Base-by-base conservation (phyloP, 2,888 invertebrate genomes). In the Platycheirus rosarum region DNA sequence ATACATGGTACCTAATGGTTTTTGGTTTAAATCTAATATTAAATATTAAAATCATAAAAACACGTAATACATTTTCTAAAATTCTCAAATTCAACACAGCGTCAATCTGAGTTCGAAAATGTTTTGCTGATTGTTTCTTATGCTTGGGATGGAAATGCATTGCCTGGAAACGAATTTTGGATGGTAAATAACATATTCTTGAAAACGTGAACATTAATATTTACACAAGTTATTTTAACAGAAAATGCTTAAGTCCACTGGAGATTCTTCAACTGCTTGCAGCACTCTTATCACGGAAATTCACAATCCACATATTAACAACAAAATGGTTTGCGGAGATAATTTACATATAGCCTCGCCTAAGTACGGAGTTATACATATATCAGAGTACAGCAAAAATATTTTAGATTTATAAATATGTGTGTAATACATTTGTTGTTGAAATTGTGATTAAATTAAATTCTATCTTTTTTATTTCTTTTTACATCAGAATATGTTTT, bases 141-240 rank as follows among this genome's bases (percentile, higher is more conserved):
- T 86, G 93, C 95, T 0, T 94, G 94, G 93, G 95, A 95, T 87
- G 93, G 94, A 6, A 95, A 95, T 86, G 93, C 95, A 0, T 91
- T 94, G 71, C 95, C 95, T 0, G 95, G 95, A 48, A 95, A 95
- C 85, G 95, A 95, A 86, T 95, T 93, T 87, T 95, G 95, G 95
- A 88, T 88, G 85, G 92, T 92, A 66, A 89, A 80, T 68, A 42
- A 29, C 0, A 49, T 18, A 18, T 26, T 9, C 0, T n/a, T 18
- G 13, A 7, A 23, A 1, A 42, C 8, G 20, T 6, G 20, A n/a
- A 13, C 1, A 4, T 13, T 37, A n/a, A 4, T 0, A 23, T 20
- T 20, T n/a, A 16, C 20, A 26, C 18, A 18, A n/a, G 9, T 37
- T 35, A 51, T 46, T 4, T 20, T 48, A 20, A 32, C 57, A 89